Base-by-base conservation (phyloP, 1,140 invertebrate genomes). In the Gonioctena quinquepunctata region DNA sequence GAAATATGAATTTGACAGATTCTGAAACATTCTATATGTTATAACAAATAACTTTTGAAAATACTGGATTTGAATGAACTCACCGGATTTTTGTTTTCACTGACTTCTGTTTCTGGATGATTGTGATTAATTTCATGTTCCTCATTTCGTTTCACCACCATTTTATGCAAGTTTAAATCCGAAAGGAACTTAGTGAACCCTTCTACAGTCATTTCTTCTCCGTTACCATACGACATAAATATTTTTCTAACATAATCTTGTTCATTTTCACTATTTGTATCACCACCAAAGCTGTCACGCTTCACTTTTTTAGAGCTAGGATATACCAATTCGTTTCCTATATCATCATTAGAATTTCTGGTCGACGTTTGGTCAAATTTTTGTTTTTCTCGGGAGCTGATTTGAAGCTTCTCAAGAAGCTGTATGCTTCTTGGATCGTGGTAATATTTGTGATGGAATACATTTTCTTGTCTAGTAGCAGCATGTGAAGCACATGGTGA, bases 401-500 rank as follows among this genome's bases (percentile, higher is more conserved):
- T 27, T 61, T 61, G 2, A 2, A 33, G 52, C 50, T 60, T 69
- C 27, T 70, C 61, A 13, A 57, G 13, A 26, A 26, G 25, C 11
- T 25, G 19, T 25, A 68, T 74, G 76, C 73, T 71, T 65, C 70
- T 78, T 42, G 69, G 73, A 70, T 76, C 63, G 22, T 70, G 69
- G 57, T 76, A 77, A 25, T 73, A 70, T 48, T 72, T 60, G 49
- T 68, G 66, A 2, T 61, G 75, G 66, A 76, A 60, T 5, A 66
- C 62, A 27, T 71, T 65, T 77, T 42, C 33, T 42, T 72, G 83
- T 76, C 63, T 78, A 61, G 82, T 80, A 76, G 81, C 87, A 56
- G 84, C 85, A 81, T 87, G 91, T 77, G 86, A 90, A 26, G 87
- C 89, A 77, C 92, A 93, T 1, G 89, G 88, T 48, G 87, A 87